A percentile compares a stretch with the other conserved stretches of the same genome.
Evolutionary conservation across 2,888 invertebrate species (phyloP).

Genomic region (Drosophila affinis): DNA sequence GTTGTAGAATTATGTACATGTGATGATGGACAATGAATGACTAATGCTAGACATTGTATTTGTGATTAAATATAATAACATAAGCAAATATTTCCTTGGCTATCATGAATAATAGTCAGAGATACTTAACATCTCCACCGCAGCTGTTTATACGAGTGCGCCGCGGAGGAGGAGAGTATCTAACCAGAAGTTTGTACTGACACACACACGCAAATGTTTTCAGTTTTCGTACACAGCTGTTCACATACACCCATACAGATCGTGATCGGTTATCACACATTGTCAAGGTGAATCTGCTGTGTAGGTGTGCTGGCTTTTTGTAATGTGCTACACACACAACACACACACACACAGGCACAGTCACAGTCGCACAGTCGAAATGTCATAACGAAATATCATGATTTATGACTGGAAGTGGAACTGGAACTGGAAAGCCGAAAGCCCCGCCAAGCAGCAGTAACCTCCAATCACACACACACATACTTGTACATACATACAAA

Average conservation of each 20-base stretch:
- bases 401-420: slow-evolving; percentile 11
- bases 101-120: background rate
- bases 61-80: background rate
- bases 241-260: background rate
- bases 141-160: background rate
- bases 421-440: background rate
- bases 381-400: slow-evolving; percentile 7
- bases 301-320: slow-evolving; percentile 18
- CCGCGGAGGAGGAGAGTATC: background rate
- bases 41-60: no score
- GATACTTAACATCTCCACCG: background rate
- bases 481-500: background rate
- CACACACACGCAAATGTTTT: background rate
- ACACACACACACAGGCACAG: background rate
- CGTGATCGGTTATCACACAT: slow-evolving; percentile 34
- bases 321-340: background rate
- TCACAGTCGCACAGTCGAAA: background rate
- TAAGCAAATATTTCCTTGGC: background rate
- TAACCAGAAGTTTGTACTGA: slow-evolving; percentile 4
- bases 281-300: slow-evolving; percentile 59
- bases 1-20: no score
- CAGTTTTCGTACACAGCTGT: slow-evolving; percentile 41
- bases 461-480: slow-evolving; percentile 5
- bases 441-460: background rate
- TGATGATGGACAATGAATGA: no score